Conservation (phyloP, 2,888 invertebrate species). For the Caenorhabditis sp. region DNA sequence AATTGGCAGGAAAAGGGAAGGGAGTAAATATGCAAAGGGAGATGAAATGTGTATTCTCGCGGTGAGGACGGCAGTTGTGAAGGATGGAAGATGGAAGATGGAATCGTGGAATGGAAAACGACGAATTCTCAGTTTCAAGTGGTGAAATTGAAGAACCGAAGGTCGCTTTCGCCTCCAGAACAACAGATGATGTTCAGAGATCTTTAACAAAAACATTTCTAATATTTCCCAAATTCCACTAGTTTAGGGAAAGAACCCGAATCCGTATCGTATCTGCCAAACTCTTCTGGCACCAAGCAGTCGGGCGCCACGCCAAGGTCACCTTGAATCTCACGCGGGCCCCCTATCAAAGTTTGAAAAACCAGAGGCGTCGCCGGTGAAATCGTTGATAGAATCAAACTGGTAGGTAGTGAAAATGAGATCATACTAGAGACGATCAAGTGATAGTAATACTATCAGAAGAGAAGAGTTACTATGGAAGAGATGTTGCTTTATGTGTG, state of each 20-base stretch:
- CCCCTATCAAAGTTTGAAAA: slow-evolving; percentile 15
- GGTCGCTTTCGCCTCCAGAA: background rate
- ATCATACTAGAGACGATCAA: background rate
- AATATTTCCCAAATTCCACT: too few relatives aligned
- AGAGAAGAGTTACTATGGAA: too few relatives aligned
- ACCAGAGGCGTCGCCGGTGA: slow-evolving; percentile 6
- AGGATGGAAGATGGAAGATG: too few relatives aligned
- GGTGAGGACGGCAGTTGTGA: background rate
- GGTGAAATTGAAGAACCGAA: slow-evolving; percentile 2
- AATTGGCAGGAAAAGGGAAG: background rate
- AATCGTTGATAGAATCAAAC: background rate
- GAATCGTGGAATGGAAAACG: background rate
- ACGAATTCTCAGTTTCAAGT: slow-evolving; percentile 10
- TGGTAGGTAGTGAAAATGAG: background rate
- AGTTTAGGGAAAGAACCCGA: too few relatives aligned
- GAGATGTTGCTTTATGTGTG: too few relatives aligned
- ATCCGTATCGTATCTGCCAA: too few relatives aligned
- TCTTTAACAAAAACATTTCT: too few relatives aligned
- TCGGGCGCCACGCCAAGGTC: background rate
- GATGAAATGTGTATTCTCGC: slow-evolving; percentile 3
- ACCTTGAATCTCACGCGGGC: background rate
- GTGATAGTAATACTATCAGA: too few relatives aligned
- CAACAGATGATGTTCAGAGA: background rate
- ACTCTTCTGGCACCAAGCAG: background rate
- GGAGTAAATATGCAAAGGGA: slow-evolving; percentile 11